Conservation (phyloP, 2,888 invertebrate species). For the Tiliacea citrago region DNA sequence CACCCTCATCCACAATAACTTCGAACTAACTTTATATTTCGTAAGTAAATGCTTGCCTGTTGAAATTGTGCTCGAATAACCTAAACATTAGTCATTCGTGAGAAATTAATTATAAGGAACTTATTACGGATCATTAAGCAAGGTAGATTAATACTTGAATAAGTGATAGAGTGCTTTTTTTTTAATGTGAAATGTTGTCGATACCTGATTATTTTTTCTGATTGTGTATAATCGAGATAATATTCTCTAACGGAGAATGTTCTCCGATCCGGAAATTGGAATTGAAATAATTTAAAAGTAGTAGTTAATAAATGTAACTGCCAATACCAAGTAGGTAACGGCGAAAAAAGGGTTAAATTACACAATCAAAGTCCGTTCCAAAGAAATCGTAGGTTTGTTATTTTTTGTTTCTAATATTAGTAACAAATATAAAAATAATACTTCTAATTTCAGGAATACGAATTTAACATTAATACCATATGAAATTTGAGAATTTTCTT, state of each 20-base stretch:
- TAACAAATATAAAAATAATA: too few relatives aligned
- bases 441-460: too few relatives aligned
- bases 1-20: slow-evolving; percentile 59
- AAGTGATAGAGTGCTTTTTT: background rate
- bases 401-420: background rate
- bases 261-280: background rate
- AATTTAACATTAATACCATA: too few relatives aligned
- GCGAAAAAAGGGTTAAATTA: background rate
- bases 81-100: slow-evolving; percentile 57
- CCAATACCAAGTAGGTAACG: background rate
- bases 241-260: background rate
- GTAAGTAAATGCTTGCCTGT: slow-evolving; percentile 50
- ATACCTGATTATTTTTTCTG: background rate
- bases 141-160: slow-evolving; percentile 2
- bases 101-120: slow-evolving; percentile 15
- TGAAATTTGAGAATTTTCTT: too few relatives aligned
- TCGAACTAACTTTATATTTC: slow-evolving; percentile 55
- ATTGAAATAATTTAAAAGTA: background rate
- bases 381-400: too few relatives aligned
- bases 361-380: background rate
- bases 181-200: background rate
- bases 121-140: slow-evolving; percentile 23
- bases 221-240: background rate
- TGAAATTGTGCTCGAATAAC: slow-evolving; percentile 43
- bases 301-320: background rate